A percentile compares a stretch with the other conserved stretches of the same genome.
Conservation (phyloP, 2,113 vertebrate species). For the Amia ocellicauda region DNA sequence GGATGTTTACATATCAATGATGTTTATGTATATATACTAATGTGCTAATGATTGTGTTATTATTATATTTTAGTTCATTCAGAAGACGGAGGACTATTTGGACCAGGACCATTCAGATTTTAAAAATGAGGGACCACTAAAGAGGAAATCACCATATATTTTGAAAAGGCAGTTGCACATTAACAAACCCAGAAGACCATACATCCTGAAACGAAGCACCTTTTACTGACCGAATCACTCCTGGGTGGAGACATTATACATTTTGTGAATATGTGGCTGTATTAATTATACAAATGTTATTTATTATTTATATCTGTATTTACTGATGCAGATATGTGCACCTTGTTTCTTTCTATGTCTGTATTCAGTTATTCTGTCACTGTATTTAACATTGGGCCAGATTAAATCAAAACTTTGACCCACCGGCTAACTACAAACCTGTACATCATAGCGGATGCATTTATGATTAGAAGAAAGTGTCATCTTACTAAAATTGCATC, state of each 20-base stretch:
- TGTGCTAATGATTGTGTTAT: neutral
- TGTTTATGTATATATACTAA: no score
- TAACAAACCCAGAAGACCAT: slow-evolving; percentile 88
- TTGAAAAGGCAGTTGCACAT: slow-evolving; percentile 84
- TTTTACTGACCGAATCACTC: slow-evolving; percentile 73
- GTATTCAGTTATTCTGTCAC: no score
- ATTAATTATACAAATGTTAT: slow-evolving; percentile 33
- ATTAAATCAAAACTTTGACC: no score
- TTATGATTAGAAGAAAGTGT: no score
- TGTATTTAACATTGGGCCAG: neutral
- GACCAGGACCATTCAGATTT: slow-evolving; percentile 67
- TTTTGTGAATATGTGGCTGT: slow-evolving; percentile 69
- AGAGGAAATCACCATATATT: slow-evolving; percentile 94
- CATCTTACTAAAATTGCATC: no score
- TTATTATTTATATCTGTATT: slow-evolving; percentile 29
- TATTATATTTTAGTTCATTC: slow-evolving; percentile 63
- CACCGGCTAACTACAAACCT: no score
- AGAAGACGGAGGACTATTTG: slow-evolving; percentile 64
- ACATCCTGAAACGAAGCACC: slow-evolving; percentile 86
- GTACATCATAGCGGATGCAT: no score
- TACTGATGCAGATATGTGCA: slow-evolving; percentile 36
- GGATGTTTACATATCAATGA: neutral
- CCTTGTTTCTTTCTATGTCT: slow-evolving; percentile 49
- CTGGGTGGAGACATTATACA: slow-evolving; percentile 40
- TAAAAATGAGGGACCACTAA: slow-evolving; percentile 75